phyloP scores from a whole-genome alignment of 1,140 invertebrate genomes.

The Cyrtorhinus lividipennis region DNA sequence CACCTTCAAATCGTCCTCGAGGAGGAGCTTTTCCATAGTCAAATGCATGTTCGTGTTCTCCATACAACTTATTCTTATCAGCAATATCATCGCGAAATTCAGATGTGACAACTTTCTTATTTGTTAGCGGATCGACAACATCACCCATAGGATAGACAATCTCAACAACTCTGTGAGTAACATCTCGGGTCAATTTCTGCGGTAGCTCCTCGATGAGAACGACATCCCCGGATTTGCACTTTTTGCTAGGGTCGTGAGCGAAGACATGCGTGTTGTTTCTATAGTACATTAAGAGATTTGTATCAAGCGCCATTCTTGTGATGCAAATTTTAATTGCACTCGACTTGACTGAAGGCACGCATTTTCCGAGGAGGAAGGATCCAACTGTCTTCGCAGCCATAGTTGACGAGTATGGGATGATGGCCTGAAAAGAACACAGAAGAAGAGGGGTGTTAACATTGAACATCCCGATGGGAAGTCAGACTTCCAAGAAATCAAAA shows the following conservation, averaged over 20 bases:
- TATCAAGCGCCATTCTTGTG: constrained; percentile 50
- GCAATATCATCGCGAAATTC: constrained; percentile 50
- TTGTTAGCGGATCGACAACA: constrained; percentile 64
- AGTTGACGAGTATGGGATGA: too few species aligned
- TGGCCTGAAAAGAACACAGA: too few species aligned
- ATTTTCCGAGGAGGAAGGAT: constrained; percentile 40
- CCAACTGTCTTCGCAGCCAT: neutral
- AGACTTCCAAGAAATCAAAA: too few species aligned
- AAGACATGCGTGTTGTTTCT: constrained; percentile 49
- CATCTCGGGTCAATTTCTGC: constrained; percentile 52
- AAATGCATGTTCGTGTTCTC: constrained; percentile 48
- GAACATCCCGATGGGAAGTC: too few species aligned
- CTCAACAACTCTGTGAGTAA: constrained; percentile 63
- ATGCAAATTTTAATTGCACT: constrained; percentile 61
- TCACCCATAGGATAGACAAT: constrained; percentile 68
- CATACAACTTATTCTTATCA: constrained; percentile 48
- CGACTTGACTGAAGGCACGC: constrained; percentile 52
- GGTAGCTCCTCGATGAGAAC: constrained; percentile 60
- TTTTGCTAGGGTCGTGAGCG: constrained; percentile 58
- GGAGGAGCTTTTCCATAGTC: constrained; percentile 60
- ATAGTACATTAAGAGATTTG: constrained; percentile 60
- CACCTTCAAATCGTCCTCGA: constrained; percentile 64
- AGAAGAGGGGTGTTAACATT: too few species aligned
- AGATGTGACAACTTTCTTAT: constrained; percentile 43
- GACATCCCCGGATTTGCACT: constrained; percentile 65